Percentiles rank a stretch among this genome's conserved stretches.
Conservation (phyloP, 2,113 vertebrate species). For the Haemorhous mexicanus region DNA sequence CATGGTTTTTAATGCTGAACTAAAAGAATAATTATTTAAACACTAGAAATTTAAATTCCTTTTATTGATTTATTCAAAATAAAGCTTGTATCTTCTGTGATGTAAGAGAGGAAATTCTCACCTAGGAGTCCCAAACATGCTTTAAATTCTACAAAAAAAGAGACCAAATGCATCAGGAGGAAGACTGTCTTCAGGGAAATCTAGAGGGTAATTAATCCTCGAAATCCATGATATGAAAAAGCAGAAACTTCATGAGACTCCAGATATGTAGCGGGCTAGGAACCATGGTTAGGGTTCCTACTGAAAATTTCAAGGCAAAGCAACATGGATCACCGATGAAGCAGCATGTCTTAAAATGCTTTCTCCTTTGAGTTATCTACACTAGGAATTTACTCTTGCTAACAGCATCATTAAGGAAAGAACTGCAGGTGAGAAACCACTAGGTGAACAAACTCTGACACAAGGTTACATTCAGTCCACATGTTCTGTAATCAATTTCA, state of each 20-base stretch:
- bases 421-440: background rate
- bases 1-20: background rate
- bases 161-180: background rate
- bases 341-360: background rate
- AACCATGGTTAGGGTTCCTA: background rate
- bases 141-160: background rate
- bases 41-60: background rate
- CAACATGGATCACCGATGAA: background rate
- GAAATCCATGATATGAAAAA: background rate
- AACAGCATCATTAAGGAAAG: background rate
- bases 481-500: background rate
- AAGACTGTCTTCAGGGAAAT: background rate
- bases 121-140: background rate
- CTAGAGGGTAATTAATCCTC: background rate
- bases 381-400: background rate
- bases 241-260: background rate
- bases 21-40: constrained; percentile 18
- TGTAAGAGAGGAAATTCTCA: background rate
- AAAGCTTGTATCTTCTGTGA: background rate
- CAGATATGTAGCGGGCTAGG: background rate
- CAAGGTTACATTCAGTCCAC: background rate
- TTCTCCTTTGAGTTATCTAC: background rate
- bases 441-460: background rate
- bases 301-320: background rate
- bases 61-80: background rate